A percentile compares a stretch with the other conserved stretches of the same genome.
Evolutionary conservation across 1,140 invertebrate species (phyloP).

Genomic region (Drosophila albomicans): DNA sequence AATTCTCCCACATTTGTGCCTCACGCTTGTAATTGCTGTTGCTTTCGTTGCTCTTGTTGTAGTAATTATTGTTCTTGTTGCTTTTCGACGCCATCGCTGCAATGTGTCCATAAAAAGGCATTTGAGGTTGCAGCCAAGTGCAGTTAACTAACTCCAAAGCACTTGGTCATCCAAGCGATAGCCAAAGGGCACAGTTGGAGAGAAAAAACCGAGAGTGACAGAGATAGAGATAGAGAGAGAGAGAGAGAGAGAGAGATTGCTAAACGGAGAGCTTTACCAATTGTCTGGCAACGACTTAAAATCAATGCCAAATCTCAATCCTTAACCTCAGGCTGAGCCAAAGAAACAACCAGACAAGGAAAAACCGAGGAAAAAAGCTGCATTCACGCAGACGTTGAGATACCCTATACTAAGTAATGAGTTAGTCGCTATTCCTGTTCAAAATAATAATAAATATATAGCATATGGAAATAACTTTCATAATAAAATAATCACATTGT

Average conservation of each 20-base stretch:
- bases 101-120: constrained; percentile 34
- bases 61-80: constrained; percentile 17
- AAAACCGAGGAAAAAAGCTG: background rate
- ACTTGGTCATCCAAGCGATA: constrained; percentile 16
- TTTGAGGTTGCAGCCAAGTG: constrained; percentile 31
- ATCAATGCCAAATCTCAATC: constrained; percentile 4
- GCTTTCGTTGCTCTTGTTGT: background rate
- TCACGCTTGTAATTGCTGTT: constrained; percentile 28
- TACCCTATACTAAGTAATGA: background rate
- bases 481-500: no score
- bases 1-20: background rate
- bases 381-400: background rate
- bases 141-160: constrained; percentile 32
- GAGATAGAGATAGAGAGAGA: background rate
- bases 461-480: no score
- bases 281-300: constrained; percentile 2
- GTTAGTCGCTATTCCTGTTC: no score
- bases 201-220: background rate
- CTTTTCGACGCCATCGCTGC: constrained; percentile 35
- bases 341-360: background rate
- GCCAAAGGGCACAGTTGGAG: background rate
- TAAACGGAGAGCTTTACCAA: background rate
- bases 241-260: background rate
- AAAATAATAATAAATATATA: no score
- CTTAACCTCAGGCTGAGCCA: background rate